Evolutionary conservation across 2,113 vertebrate species (phyloP).

Genomic region (Equus przewalskii): DNA sequence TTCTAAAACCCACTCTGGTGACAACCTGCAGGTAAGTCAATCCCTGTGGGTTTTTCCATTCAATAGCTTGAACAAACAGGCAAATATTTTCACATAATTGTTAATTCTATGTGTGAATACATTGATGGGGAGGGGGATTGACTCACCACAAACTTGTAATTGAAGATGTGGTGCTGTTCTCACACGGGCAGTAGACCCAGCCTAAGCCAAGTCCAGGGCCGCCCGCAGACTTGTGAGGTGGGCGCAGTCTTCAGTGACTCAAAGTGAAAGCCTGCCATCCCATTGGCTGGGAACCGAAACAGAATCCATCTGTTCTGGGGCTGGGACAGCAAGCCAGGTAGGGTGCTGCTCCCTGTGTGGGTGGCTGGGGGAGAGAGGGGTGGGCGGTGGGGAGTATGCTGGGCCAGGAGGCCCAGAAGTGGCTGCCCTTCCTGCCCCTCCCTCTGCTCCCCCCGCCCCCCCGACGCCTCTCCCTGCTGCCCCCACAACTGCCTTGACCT

Average conservation of each 20-base stretch:
- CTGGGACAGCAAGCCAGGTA: not conserved
- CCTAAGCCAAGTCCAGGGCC: too few relatives aligned
- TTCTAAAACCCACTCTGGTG: not conserved
- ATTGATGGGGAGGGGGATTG: not conserved
- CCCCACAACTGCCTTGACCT: not conserved
- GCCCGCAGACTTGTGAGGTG: not conserved
- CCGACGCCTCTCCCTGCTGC: too few relatives aligned
- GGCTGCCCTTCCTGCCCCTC: not conserved
- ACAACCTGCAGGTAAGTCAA: not conserved
- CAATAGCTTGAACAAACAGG: not conserved
- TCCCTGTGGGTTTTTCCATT: not conserved
- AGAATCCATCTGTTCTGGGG: not conserved
- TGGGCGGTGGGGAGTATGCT: rapidly evolving
- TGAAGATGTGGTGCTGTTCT: not conserved
- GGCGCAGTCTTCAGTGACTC: not conserved
- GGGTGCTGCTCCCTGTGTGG: not conserved
- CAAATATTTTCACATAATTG: not conserved
- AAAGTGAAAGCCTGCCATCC: not conserved
- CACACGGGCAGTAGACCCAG: not conserved
- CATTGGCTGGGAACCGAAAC: not conserved
- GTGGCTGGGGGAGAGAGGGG: not conserved
- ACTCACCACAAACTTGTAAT: not conserved
- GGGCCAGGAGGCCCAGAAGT: not conserved
- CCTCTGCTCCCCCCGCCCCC: not conserved
- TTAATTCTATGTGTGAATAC: slow-evolving; percentile 22